Evolutionary conservation across 2,113 vertebrate species (phyloP), one percentile per base, ranked within the genome.

Genomic region (Stomatorhinus ivindoensis): DNA sequence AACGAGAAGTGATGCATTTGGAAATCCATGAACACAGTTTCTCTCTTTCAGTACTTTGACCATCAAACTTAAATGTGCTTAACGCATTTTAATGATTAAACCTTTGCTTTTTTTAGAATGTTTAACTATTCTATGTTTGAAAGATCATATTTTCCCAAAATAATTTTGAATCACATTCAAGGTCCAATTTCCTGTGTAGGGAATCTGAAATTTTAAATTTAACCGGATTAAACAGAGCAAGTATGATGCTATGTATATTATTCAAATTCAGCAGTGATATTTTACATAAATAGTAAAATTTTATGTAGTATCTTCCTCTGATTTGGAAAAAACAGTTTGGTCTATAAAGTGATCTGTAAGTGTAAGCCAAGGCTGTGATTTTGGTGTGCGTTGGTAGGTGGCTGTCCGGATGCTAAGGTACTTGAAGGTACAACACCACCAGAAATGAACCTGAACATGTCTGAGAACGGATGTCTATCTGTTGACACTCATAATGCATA

Each of bases 401-500:
- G 44, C 31, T 46, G 44, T 47, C 44, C 5, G 47, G 27, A 31
- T 4, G 61, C 61, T 76, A 9, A 50, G 65, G 69, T 88, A 50
- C 61, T 65, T 50, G 47, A 76, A 6, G 31, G 61, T 76, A 76
- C 24, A 21, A 27, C 6, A 46, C 86, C 51, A 39, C 50, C 55
- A 76, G 61, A 76, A 39, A 31, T 48, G 48, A 88, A 69, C 24
- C 73, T 50, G 27, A 88, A 46, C 87, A 80, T 76, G 65, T 88
- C 24, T 51, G 47, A 31, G 58, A 80, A 76, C 35, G 73, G 76
- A 21, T 35, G 19, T 31, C 42, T 50, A 31, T 69, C 65, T 80
- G 27, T 11, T 39, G 44, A 88, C 46, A 80, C 65, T 88, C n/a
- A 88, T 80, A 35, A 19, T 80, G 65, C 31, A 50, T 35, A 44